phyloP scores from a whole-genome alignment of 2,888 invertebrate species.

The Mimas tiliae region DNA sequence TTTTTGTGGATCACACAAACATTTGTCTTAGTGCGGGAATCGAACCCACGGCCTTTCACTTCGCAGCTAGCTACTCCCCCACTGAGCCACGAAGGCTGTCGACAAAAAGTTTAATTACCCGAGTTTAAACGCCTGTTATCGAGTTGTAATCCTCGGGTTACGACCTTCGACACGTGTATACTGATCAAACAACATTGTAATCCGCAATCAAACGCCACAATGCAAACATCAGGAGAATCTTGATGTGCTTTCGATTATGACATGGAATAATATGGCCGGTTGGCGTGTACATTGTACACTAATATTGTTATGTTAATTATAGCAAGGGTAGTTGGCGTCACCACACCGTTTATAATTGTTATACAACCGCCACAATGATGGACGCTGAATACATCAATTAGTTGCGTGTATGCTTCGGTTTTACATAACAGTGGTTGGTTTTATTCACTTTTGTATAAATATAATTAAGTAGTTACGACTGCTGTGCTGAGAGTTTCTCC shows the following conservation, averaged over 20 bases:
- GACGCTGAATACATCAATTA: background rate
- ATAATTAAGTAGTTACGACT: no score
- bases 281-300: background rate
- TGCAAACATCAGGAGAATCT: constrained; percentile 16
- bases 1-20: no score
- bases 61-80: no score
- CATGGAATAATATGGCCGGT: constrained; percentile 17
- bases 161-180: constrained; percentile 12
- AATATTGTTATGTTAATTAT: constrained; percentile 28
- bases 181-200: constrained; percentile 8
- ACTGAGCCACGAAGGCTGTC: no score
- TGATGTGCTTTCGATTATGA: constrained; percentile 12
- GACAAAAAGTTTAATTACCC: background rate
- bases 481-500: no score
- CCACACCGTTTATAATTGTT: background rate
- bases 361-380: background rate
- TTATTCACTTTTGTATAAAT: no score
- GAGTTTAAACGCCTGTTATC: no score
- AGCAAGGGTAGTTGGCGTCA: constrained; percentile 15
- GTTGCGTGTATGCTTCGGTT: background rate
- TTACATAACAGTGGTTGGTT: background rate
- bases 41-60: no score
- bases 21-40: no score
- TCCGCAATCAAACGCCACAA: constrained; percentile 11
- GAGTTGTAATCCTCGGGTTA: background rate